Conservation (phyloP, 2,113 vertebrate genomes). For the Riparia riparia region DNA sequence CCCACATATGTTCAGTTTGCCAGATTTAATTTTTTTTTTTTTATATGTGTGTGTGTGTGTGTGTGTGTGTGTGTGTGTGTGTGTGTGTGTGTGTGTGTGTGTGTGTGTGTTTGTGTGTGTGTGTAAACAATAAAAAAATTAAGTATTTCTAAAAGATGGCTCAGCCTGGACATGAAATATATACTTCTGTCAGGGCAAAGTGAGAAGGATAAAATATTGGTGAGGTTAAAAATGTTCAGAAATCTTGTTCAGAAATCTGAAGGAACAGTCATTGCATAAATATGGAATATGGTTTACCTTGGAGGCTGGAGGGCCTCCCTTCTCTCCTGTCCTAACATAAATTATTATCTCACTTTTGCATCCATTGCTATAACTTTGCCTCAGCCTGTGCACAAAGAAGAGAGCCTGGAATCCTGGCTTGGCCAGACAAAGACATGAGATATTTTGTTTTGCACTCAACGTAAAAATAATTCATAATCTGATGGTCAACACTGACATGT, state of each 20-base stretch:
- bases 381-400: not conserved
- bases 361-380: not conserved
- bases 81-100: no score
- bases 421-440: not conserved
- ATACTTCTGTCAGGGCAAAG: not conserved
- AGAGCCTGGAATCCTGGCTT: not conserved
- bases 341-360: not conserved
- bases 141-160: not conserved
- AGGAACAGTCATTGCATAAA: not conserved
- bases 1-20: not conserved
- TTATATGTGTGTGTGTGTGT: no score
- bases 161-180: not conserved
- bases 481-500: accelerated
- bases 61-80: no score
- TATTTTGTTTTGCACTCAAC: not conserved
- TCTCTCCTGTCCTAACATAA: not conserved
- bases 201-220: not conserved
- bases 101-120: no score
- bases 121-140: not conserved
- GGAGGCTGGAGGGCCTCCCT: not conserved
- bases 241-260: not conserved
- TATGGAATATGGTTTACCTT: not conserved
- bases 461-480: not conserved
- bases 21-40: not conserved
- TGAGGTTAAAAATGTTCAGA: not conserved